These are phyloP conservation scores for Gymnogyps californianus DNA, from an alignment of 2,113 vertebrate species.

Conservation along the genomic window DNA sequence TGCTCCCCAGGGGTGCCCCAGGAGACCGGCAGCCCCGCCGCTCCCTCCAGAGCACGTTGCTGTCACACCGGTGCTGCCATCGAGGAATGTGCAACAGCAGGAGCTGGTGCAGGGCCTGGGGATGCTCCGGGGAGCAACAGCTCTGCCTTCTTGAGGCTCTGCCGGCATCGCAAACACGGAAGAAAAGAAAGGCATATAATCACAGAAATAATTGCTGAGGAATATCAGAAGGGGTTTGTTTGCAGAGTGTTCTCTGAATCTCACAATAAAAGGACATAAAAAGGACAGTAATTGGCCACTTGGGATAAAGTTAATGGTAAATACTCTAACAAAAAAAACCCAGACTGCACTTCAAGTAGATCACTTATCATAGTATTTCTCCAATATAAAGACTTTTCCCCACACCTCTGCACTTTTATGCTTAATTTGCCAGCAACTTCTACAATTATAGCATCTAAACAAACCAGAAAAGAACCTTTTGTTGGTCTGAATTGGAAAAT, in stretches of 20 bases:
- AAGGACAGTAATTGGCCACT: conserved; percentile 31
- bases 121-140: neutral
- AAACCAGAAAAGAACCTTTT: neutral
- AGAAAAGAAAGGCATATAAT: neutral
- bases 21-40: neutral
- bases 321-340: conserved; percentile 17
- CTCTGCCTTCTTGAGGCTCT: neutral
- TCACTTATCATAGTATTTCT: conserved; percentile 1
- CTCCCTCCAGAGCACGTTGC: neutral
- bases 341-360: neutral
- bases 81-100: neutral
- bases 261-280: conserved; percentile 19
- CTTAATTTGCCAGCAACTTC: neutral
- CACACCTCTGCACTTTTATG: neutral
- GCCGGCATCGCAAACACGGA: neutral
- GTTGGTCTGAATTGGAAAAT: neutral
- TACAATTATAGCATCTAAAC: neutral
- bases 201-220: neutral
- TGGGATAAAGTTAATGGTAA: conserved; percentile 44
- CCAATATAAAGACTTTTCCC: neutral
- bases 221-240: conserved; percentile 23
- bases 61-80: neutral
- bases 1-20: neutral
- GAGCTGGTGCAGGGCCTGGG: neutral
- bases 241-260: conserved; percentile 1